Conservation (phyloP, 2,797 vertebrate genomes). For the Aotus griseimembra region DNA sequence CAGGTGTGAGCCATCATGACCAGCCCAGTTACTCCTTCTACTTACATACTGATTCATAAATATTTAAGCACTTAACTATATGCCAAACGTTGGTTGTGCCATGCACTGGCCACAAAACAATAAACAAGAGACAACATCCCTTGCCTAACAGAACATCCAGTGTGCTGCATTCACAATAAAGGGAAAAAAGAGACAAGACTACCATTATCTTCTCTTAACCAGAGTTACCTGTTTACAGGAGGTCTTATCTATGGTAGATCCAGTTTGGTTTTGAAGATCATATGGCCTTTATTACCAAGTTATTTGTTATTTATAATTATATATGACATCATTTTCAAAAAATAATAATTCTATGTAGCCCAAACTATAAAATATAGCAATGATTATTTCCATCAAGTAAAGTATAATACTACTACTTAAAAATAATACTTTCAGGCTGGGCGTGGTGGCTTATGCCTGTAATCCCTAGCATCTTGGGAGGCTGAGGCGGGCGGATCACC, state of each 20-base stretch:
- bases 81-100: neutral
- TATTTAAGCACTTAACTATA: neutral
- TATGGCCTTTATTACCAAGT: neutral
- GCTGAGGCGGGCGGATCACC: too few relatives aligned
- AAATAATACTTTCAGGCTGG: neutral
- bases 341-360: neutral
- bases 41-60: neutral
- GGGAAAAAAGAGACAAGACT: neutral
- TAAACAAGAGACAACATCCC: neutral
- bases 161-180: neutral
- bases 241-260: neutral
- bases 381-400: neutral
- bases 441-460: too few relatives aligned
- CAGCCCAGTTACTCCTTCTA: neutral
- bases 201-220: neutral
- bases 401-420: neutral
- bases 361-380: neutral
- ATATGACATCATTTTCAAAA: neutral
- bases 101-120: neutral
- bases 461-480: too few relatives aligned
- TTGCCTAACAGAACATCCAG: neutral
- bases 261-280: neutral
- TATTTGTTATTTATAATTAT: conserved; percentile 8
- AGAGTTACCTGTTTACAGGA: neutral
- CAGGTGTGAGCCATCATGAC: neutral